Conservation (phyloP, 2,888 invertebrate species). For the Nomada ferruginata region DNA sequence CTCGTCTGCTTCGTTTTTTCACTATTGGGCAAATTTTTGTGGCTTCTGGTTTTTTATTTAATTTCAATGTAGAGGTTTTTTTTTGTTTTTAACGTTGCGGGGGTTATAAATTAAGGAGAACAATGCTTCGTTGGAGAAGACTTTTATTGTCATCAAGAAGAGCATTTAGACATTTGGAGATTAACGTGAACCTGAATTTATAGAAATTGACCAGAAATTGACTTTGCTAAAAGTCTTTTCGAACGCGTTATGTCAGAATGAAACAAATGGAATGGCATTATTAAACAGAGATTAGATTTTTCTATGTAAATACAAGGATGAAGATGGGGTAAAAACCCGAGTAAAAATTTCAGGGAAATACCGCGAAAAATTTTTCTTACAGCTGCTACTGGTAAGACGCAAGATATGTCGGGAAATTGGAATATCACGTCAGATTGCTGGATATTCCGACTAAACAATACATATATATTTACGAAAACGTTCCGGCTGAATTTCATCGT, state of each 20-base stretch:
- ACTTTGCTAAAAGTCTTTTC: too few relatives aligned
- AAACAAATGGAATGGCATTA: not conserved
- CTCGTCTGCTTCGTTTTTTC: not conserved
- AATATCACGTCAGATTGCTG: constrained; percentile 31
- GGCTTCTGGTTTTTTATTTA: too few relatives aligned
- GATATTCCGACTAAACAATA: constrained; percentile 25
- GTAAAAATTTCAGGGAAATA: constrained; percentile 14
- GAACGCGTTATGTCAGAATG: not conserved
- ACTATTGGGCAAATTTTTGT: too few relatives aligned
- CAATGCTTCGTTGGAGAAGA: too few relatives aligned
- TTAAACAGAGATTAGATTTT: not conserved
- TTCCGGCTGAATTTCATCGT: constrained; percentile 7
- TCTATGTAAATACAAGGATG: not conserved
- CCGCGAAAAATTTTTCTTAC: constrained; percentile 12
- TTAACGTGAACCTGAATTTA: too few relatives aligned
- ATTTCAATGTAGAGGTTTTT: too few relatives aligned
- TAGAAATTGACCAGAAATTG: not conserved
- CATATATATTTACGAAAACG: constrained; percentile 13
- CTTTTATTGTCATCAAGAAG: too few relatives aligned
- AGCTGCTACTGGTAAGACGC: constrained; percentile 18
- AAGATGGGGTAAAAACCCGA: not conserved
- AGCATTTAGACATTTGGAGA: too few relatives aligned
- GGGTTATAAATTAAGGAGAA: too few relatives aligned
- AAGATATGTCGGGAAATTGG: constrained; percentile 29
- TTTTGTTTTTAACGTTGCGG: too few relatives aligned